Base-by-base conservation (phyloP, 2,888 invertebrate species). In the Caenorhabditis sp. region DNA sequence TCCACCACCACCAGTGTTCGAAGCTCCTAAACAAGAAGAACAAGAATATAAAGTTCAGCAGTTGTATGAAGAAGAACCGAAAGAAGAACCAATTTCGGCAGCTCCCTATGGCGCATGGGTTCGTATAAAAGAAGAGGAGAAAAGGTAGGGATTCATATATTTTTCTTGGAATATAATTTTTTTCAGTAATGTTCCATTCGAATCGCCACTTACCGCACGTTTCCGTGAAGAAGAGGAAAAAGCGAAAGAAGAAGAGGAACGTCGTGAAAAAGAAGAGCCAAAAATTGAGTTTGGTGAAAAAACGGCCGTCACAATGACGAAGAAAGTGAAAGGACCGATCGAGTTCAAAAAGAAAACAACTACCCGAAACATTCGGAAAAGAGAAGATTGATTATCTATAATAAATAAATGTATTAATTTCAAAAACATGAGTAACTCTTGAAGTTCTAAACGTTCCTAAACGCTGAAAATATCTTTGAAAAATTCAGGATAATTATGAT, bases 281-380 rank as follows among this genome's bases (percentile, higher is more conserved):
- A 81, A 80, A 57, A 68, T 78, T 20, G 75, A 76, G 50, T 81
- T 81, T 63, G 72, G 63, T 20, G 81, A 81, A 67, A 81, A 81
- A 62, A 74, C 73, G 10, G 80, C 80, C 8, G 43, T 62, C 10
- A 64, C 70, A 12, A 57, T 71, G 71, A 80, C 77, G n/a, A 81
- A 80, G 61, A 80, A 80, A 61, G 77, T 74, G 38, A 79, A 79
- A 70, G 81, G 81, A 49, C 66, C 70, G 1, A 73, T 81, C 20
- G 81, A 80, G 49, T 81, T 81, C 76, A 80, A 80, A 63, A 81
- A 80, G 63, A 70, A 68, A 50, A 8, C 68, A 14, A 75, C 65
- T 8, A 52, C 67, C 7, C 74, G 70, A 52, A 81, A 71, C 70
- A 67, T 77, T 21, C 65, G 81, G 17, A 76, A 76, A 38, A 53